A percentile compares a stretch with the other conserved stretches of the same genome.
These are phyloP conservation scores for Diarsia mendica DNA, from an alignment of 2,888 invertebrate genomes.

Conservation along the genomic window DNA sequence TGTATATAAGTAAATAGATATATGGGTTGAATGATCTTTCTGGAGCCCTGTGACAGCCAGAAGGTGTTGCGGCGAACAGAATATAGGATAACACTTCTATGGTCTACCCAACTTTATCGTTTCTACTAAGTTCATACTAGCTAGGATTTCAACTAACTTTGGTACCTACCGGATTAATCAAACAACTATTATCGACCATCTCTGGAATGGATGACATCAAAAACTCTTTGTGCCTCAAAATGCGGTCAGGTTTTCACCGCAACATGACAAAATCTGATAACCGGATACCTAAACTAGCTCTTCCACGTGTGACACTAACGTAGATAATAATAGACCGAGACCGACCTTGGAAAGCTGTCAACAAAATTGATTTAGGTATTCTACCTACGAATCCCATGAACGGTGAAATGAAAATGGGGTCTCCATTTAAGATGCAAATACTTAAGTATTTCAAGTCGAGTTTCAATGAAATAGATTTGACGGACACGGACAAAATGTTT, in stretches of 20 bases:
- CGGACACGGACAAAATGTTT: too few species aligned
- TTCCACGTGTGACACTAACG: background rate
- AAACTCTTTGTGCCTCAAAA: background rate
- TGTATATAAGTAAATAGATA: too few species aligned
- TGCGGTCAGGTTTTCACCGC: background rate
- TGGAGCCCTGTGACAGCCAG: too few species aligned
- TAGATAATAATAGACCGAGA: background rate
- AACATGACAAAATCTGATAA: background rate
- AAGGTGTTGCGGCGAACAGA: too few species aligned
- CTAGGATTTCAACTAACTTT: background rate
- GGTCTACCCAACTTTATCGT: too few species aligned
- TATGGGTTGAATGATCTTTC: too few species aligned
- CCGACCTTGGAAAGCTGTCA: background rate
- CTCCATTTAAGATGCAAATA: too few species aligned
- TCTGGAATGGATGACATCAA: too few species aligned
- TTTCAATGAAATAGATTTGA: too few species aligned
- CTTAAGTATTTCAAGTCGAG: background rate
- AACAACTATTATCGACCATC: background rate
- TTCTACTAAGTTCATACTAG: too few species aligned
- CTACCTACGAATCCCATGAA: background rate
- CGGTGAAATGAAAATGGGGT: too few species aligned
- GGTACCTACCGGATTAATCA: background rate
- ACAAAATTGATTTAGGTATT: background rate
- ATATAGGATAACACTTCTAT: too few species aligned
- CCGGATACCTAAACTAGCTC: conserved; percentile 22